phyloP scores from a whole-genome alignment of 1,140 invertebrate genomes.

The Kradibia gibbosae region DNA sequence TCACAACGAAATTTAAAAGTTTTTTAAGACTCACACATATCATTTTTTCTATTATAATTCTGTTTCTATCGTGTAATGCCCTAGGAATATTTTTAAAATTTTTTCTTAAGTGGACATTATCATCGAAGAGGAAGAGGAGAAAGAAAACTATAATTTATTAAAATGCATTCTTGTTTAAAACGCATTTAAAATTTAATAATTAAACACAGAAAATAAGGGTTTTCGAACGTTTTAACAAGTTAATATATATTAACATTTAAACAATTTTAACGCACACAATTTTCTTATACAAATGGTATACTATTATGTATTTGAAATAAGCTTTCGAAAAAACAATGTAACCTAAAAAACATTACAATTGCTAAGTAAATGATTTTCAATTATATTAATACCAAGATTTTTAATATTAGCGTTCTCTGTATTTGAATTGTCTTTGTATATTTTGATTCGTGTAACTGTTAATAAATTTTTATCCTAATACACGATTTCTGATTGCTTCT shows the following conservation, averaged over 20 bases:
- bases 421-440: no score
- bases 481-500: no score
- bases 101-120: slow-evolving; percentile 31
- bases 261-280: no score
- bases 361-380: no score
- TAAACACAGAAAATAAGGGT: background rate
- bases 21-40: slow-evolving; percentile 13
- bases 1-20: slow-evolving; percentile 39
- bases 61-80: background rate
- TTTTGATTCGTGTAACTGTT: no score
- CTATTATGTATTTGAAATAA: background rate
- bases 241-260: no score
- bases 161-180: background rate
- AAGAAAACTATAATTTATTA: slow-evolving; percentile 38
- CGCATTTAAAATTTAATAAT: background rate
- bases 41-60: slow-evolving; percentile 33
- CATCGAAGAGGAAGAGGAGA: slow-evolving; percentile 44
- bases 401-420: no score
- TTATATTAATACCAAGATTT: no score
- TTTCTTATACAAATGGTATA: background rate
- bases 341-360: background rate
- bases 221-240: no score
- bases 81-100: background rate
- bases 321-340: background rate
- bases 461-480: no score